phyloP scores from a whole-genome alignment of 2,888 invertebrate species.

The Cetonia aurata region DNA sequence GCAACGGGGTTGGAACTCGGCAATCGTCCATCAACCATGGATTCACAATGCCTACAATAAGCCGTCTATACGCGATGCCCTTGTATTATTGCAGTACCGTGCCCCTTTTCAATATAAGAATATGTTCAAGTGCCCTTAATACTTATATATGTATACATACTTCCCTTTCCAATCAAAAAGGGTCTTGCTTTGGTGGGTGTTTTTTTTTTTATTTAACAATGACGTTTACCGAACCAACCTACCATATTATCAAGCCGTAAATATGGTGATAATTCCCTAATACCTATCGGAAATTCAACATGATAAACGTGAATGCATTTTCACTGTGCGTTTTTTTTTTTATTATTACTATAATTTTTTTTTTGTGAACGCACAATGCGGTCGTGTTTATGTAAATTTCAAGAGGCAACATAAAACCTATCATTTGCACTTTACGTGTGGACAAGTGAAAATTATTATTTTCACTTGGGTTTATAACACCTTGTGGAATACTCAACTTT shows the following conservation, averaged over 20 bases:
- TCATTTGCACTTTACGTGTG: too few species aligned
- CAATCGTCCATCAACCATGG: too few species aligned
- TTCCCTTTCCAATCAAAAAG: constrained; percentile 41
- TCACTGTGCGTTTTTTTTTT: too few species aligned
- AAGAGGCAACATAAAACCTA: too few species aligned
- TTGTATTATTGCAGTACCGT: background rate
- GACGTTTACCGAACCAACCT: constrained; percentile 14
- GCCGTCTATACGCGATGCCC: too few species aligned
- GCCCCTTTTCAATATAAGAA: constrained; percentile 20
- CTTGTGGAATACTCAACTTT: too few species aligned
- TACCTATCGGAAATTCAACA: constrained; percentile 20
- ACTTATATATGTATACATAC: constrained; percentile 13
- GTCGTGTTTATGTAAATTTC: too few species aligned
- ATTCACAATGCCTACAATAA: too few species aligned
- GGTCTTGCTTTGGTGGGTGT: constrained; percentile 41
- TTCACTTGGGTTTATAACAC: too few species aligned
- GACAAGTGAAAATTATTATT: too few species aligned
- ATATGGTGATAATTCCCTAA: constrained; percentile 28
- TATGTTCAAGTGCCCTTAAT: constrained; percentile 30
- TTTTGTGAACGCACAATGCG: too few species aligned
- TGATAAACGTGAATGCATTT: background rate
- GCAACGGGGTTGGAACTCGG: constrained; percentile 19
- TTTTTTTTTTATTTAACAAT: constrained; percentile 38
- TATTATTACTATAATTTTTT: too few species aligned
- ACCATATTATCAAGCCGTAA: background rate